A percentile compares a stretch with the other conserved stretches of the same genome.
phyloP scores from a whole-genome alignment of 30 jellyfish, hydroid and myxozoan species.

The Aurelia sp. region DNA sequence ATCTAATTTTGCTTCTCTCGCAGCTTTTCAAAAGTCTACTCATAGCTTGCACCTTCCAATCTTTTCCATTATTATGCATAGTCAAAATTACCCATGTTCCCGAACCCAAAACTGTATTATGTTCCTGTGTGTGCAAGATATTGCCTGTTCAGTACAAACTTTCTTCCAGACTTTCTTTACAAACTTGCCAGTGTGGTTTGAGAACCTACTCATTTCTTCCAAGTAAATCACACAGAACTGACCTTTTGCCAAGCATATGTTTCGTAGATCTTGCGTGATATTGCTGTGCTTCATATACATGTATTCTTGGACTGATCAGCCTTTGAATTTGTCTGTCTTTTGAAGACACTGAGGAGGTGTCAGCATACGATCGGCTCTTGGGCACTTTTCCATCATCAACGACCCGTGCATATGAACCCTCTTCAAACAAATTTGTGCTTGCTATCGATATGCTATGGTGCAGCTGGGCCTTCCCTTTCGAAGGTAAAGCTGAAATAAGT shows the following conservation, averaged over 20 bases:
- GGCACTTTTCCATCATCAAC: background rate
- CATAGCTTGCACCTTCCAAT: no score
- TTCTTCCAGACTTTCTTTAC: no score
- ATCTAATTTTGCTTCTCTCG: no score
- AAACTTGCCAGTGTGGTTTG: no score
- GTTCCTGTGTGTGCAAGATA: no score
- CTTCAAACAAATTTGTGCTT: constrained; percentile 35
- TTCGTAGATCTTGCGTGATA: background rate
- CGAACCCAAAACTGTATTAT: no score
- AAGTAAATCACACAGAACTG: no score
- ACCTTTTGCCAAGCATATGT: background rate
- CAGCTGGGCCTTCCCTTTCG: constrained; percentile 19
- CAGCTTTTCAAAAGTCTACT: no score
- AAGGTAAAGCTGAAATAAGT: constrained; percentile 47
- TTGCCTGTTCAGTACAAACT: no score
- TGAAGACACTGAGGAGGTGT: background rate
- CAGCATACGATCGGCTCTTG: constrained; percentile 48
- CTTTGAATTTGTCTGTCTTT: constrained; percentile 2
- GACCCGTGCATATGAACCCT: background rate
- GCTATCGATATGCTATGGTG: constrained; percentile 65
- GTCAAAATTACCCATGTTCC: no score
- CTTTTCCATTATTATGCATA: no score
- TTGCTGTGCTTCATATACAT: constrained; percentile 1
- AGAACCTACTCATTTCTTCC: no score
- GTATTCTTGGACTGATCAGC: constrained; percentile 5